These are phyloP conservation scores for Physocephala rufipes DNA, from an alignment of 2,888 invertebrate species.

Conservation along the genomic window DNA sequence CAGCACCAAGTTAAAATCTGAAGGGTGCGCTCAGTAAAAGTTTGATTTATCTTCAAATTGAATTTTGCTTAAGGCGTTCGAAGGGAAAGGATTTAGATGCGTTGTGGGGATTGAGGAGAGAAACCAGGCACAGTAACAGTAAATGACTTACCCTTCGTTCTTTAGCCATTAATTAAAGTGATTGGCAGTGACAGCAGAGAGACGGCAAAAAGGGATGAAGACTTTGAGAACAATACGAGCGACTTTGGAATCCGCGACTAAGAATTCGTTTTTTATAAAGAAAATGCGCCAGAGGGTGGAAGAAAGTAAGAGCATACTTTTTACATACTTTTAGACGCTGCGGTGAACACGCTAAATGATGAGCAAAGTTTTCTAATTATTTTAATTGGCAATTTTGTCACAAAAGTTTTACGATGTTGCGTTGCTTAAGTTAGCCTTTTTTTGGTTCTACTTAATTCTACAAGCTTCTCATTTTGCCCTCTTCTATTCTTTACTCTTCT, in stretches of 20 bases:
- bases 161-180: conserved; percentile 57
- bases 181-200: conserved; percentile 50
- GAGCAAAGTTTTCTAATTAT: conserved; percentile 36
- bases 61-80: conserved; percentile 46
- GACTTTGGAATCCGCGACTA: neutral
- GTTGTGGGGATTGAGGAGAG: neutral
- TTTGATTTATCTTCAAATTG: conserved; percentile 59
- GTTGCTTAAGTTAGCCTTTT: neutral
- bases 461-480: too few relatives aligned
- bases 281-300: neutral
- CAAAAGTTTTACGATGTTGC: neutral
- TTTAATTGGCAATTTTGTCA: conserved; percentile 34
- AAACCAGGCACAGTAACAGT: conserved; percentile 1
- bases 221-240: neutral
- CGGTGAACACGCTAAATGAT: conserved; percentile 28
- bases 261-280: conserved; percentile 22
- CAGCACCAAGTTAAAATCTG: conserved; percentile 22
- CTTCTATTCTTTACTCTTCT: neutral
- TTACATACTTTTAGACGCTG: conserved; percentile 32
- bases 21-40: conserved; percentile 24
- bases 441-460: neutral
- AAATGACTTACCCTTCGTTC: conserved; percentile 12
- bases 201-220: neutral
- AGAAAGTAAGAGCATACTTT: conserved; percentile 4
- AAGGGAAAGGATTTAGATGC: neutral